phyloP scores from a whole-genome alignment of 2,113 vertebrate species.

The Pristiophorus japonicus region DNA sequence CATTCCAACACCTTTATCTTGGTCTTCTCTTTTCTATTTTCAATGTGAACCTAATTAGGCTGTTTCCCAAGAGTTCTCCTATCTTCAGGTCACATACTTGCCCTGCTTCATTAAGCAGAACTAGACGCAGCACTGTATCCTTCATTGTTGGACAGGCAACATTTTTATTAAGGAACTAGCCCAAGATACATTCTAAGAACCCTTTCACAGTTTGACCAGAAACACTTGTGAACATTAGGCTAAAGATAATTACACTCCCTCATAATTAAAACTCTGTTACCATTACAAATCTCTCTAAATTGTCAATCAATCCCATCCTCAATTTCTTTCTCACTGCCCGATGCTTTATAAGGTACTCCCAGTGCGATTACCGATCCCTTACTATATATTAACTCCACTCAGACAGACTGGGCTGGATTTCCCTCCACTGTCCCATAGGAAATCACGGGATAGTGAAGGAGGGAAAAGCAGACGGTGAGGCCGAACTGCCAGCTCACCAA shows the following conservation, averaged over 20 bases:
- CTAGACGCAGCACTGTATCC: background rate
- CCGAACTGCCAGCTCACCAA: background rate
- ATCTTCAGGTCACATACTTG: conserved; percentile 33
- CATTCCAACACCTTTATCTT: background rate
- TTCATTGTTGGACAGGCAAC: background rate
- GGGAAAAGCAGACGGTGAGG: background rate
- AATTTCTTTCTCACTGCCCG: background rate
- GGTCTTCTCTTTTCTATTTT: conserved; percentile 15
- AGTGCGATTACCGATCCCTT: background rate
- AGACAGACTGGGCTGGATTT: background rate
- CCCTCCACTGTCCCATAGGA: background rate
- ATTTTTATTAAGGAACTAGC: background rate
- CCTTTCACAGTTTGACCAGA: background rate
- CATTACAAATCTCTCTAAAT: background rate
- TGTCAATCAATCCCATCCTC: background rate
- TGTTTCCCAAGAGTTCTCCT: conserved; percentile 23
- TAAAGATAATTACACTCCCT: background rate
- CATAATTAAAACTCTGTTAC: background rate
- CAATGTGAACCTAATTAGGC: conserved; percentile 21
- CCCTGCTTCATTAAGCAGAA: conserved; percentile 3
- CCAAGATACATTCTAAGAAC: background rate
- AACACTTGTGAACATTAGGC: background rate
- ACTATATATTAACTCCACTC: background rate
- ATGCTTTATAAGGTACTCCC: background rate
- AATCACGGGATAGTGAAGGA: background rate